These are phyloP conservation scores for Coracias cyanogaster DNA, from an alignment of 2,797 vertebrate species.

Conservation along the genomic window DNA sequence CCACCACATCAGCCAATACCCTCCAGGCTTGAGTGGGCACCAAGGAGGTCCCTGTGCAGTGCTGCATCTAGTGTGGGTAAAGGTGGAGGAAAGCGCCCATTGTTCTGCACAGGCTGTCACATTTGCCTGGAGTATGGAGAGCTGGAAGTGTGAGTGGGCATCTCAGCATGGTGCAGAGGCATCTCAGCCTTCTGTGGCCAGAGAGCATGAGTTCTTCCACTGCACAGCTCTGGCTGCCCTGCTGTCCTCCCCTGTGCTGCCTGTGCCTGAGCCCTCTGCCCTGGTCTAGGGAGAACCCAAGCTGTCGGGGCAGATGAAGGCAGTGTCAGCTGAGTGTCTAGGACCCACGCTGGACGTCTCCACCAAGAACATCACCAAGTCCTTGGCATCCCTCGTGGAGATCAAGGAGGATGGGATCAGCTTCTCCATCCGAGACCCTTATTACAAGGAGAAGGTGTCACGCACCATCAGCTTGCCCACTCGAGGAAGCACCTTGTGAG, in stretches of 20 bases:
- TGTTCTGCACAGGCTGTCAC: background rate
- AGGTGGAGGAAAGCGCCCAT: background rate
- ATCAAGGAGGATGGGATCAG: conserved; percentile 91
- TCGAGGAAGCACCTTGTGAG: conserved; percentile 97
- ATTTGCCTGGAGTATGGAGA: background rate
- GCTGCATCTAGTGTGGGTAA: background rate
- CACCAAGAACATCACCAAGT: conserved; percentile 94
- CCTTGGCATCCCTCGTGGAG: conserved; percentile 94
- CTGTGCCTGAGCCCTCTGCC: background rate
- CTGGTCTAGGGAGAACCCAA: conserved; percentile 89
- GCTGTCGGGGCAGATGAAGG: conserved; percentile 94
- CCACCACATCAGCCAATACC: background rate
- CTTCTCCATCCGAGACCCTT: conserved; percentile 84
- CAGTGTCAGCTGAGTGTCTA: conserved; percentile 93
- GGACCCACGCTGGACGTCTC: conserved; percentile 88
- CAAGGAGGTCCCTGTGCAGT: background rate
- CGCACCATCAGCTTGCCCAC: conserved; percentile 93
- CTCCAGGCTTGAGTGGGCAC: background rate
- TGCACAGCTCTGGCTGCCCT: background rate
- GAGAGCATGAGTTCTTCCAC: background rate
- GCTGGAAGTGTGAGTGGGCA: background rate
- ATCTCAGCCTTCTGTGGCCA: background rate
- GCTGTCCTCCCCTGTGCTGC: accelerated
- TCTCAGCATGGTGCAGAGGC: accelerated
- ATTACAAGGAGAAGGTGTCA: conserved; percentile 87